Percentiles rank a stretch among this genome's conserved stretches.
phyloP scores from a whole-genome alignment of 2,113 vertebrate species.

The Dunckerocampus dactyliophorus region DNA sequence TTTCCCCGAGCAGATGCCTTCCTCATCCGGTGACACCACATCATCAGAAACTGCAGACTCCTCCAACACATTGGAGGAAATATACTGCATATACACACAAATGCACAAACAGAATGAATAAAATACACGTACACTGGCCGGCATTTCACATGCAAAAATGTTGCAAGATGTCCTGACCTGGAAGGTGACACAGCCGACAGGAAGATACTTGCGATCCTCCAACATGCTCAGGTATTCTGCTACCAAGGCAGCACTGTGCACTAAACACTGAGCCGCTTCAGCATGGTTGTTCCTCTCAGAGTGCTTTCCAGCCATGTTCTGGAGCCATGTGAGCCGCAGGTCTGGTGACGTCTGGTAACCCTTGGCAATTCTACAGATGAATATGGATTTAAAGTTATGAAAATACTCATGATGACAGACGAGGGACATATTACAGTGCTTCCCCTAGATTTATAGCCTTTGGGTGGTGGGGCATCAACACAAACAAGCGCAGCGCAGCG shows the following conservation, averaged over 20 bases:
- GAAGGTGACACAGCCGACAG: slow-evolving; percentile 96
- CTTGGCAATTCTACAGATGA: slow-evolving; percentile 86
- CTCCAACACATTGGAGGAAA: slow-evolving; percentile 97
- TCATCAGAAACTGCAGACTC: slow-evolving; percentile 98
- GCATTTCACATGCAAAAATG: background rate
- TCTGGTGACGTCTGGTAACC: slow-evolving; percentile 98
- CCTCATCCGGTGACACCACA: slow-evolving; percentile 96
- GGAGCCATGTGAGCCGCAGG: slow-evolving; percentile 91
- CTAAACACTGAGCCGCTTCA: slow-evolving; percentile 93
- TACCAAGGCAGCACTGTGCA: slow-evolving; percentile 96
- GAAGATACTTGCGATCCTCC: slow-evolving; percentile 97
- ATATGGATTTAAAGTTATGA: background rate
- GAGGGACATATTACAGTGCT: background rate
- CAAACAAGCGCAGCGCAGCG: too few species aligned
- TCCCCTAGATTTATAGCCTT: too few species aligned
- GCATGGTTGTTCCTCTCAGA: slow-evolving; percentile 94
- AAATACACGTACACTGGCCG: background rate
- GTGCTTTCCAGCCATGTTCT: slow-evolving; percentile 99
- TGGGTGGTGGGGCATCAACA: too few species aligned
- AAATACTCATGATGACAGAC: background rate
- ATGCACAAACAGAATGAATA: background rate
- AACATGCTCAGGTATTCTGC: slow-evolving; percentile 98
- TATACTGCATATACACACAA: slow-evolving; percentile 75
- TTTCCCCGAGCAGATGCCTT: slow-evolving; percentile 98
- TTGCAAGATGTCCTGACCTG: slow-evolving; percentile 75